A percentile compares a stretch with the other conserved stretches of the same genome.
These are phyloP conservation scores for Romanogobio albipinnatus DNA, from an alignment of 2,113 vertebrate genomes.

Conservation along the genomic window DNA sequence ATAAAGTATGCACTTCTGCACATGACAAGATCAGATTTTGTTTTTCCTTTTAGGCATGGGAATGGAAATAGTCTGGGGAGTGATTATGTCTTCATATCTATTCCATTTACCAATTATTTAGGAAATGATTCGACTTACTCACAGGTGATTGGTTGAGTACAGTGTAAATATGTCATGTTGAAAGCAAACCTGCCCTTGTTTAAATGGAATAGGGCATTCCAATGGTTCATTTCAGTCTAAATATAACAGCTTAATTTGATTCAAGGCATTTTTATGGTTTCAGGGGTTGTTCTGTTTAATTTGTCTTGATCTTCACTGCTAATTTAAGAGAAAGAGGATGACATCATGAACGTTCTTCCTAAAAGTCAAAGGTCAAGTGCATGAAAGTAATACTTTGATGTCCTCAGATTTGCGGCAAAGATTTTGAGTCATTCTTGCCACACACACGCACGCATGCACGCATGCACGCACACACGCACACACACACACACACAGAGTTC, in stretches of 20 bases:
- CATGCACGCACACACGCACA: too few species aligned
- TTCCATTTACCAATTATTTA: neutral
- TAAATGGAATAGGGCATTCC: neutral
- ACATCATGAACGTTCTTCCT: neutral
- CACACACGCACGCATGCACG: neutral
- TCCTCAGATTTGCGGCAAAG: neutral
- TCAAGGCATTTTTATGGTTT: neutral
- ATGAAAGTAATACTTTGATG: constrained; percentile 11
- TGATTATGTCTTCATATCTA: neutral
- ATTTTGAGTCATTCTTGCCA: constrained; percentile 25
- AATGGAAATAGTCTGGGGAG: neutral
- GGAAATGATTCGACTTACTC: neutral
- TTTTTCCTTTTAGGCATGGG: neutral
- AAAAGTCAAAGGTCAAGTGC: neutral
- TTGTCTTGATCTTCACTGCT: constrained; percentile 3
- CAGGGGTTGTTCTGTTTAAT: neutral
- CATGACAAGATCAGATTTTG: neutral
- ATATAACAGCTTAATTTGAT: constrained; percentile 3
- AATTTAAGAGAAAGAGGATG: constrained; percentile 16
- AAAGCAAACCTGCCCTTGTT: neutral
- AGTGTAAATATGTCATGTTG: neutral
- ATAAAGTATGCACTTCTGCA: neutral
- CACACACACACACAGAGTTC: too few species aligned
- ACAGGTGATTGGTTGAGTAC: neutral
- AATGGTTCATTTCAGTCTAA: neutral